Base-by-base conservation (phyloP, 2,888 invertebrate species). In the Peribatodes rhomboidaria region DNA sequence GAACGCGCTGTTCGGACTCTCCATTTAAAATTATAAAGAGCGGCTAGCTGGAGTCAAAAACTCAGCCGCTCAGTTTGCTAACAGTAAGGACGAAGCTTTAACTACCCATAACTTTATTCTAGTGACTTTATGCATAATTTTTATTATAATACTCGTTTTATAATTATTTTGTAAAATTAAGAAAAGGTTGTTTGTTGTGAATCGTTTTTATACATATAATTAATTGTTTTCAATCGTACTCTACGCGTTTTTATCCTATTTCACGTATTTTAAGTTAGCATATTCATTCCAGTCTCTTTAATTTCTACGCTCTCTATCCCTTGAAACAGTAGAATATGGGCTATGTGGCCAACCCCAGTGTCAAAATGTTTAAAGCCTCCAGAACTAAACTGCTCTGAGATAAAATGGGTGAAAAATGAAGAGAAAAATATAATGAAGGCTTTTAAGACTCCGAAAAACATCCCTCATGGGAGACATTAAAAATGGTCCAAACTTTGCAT, bases 121-220 rank as follows among this genome's bases (percentile, higher is more conserved):
- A 49, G 10, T 33, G 27, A 47, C 33, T 41, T 35, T 22, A 49
- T 20, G 31, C 33, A 31, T 49, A 49, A 10, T 16, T 49, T 49
- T 49, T 33, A 3, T 16, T 49, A 31, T 49, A 33, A 49, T 33
- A 49, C 31, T 49, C 33, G 18, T 49, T n/a, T n/a, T 47, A 46
- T 13, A 44, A 20, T 27, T 49, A 31, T 9, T 49, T 27, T 47
- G 9, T 47, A 14, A 10, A 31, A 47, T n/a, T 47, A n/a, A 31
- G 46, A 27, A 46, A 46, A 16, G 49, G 33, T 49, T 33, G 33
- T 49, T 1, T 13, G 3, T 44, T 10, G 20, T 20, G 13, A 20
- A 46, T 20, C 9, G n/a, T 46, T 46, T 22, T n/a, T n/a, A 14
- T 14, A 14, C 14, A n/a, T 49, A 6, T 49, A 11, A 33, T 31